A percentile compares a stretch with the other conserved stretches of the same genome.
phyloP scores from a whole-genome alignment of 2,888 invertebrate species.

The Lasioglossum malachurum region DNA sequence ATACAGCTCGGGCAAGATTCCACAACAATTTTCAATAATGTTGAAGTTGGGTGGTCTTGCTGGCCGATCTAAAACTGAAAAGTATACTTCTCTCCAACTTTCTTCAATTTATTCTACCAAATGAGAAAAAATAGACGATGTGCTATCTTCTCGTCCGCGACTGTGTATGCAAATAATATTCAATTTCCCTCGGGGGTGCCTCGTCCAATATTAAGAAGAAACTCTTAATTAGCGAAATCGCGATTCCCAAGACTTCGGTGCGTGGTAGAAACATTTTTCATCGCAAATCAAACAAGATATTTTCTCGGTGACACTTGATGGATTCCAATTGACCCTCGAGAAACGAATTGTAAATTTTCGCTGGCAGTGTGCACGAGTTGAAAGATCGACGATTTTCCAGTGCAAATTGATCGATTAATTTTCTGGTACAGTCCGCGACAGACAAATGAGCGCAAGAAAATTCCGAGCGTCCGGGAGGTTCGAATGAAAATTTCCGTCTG shows the following conservation, averaged over 20 bases:
- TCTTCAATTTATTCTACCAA: too few relatives aligned
- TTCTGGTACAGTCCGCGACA: not conserved
- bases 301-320: not conserved
- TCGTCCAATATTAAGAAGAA: constrained; percentile 42
- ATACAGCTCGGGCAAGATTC: too few relatives aligned
- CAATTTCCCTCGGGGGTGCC: constrained; percentile 8
- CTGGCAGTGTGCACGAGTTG: not conserved
- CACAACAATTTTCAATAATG: too few relatives aligned
- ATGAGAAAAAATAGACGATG: too few relatives aligned
- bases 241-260: constrained; percentile 44
- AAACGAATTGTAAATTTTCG: too few relatives aligned
- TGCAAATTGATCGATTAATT: not conserved
- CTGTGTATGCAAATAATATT: constrained; percentile 38
- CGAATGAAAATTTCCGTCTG: not conserved
- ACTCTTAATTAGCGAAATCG: constrained; percentile 50
- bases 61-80: too few relatives aligned
- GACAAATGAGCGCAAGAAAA: not conserved
- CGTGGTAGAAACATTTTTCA: not conserved
- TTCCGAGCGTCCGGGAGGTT: not conserved
- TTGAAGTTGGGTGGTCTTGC: too few relatives aligned
- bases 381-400: not conserved
- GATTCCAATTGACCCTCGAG: too few relatives aligned
- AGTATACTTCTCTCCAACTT: too few relatives aligned
- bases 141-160: too few relatives aligned
- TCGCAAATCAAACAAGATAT: not conserved